phyloP scores from a whole-genome alignment of 2,113 vertebrate species.

The Prochilodus magdalenae region DNA sequence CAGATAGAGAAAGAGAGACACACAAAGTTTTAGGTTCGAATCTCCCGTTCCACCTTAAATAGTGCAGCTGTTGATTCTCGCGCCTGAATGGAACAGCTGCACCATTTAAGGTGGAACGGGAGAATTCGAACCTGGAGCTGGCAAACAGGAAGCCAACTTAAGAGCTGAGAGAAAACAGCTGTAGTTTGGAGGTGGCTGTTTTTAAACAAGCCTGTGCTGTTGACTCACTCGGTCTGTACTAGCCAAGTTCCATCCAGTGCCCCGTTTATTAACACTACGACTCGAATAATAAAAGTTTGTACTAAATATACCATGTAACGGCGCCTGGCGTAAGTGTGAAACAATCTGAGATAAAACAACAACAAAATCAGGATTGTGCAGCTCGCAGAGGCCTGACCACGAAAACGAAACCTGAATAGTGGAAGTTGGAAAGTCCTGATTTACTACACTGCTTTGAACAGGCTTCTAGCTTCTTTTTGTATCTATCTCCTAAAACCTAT shows the following conservation, averaged over 20 bases:
- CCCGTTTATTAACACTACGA: background rate
- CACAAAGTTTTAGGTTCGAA: too few species aligned
- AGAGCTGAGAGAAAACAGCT: too few species aligned
- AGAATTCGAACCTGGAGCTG: too few species aligned
- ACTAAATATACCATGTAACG: background rate
- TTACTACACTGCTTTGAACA: background rate
- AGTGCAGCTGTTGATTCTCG: too few species aligned
- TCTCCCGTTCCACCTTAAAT: too few species aligned
- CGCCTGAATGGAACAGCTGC: too few species aligned
- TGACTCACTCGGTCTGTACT: background rate
- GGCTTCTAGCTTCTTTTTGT: too few species aligned
- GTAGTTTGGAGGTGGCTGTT: background rate
- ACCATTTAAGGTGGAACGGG: too few species aligned
- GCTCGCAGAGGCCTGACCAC: background rate
- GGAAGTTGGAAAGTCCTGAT: conserved; percentile 28
- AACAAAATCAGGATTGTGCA: background rate
- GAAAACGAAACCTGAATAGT: conserved; percentile 17
- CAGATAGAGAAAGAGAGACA: too few species aligned
- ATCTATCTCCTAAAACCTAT: too few species aligned
- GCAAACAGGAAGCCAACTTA: too few species aligned
- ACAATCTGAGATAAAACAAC: background rate
- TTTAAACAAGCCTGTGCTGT: background rate
- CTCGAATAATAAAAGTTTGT: background rate
- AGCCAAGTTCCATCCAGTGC: background rate
- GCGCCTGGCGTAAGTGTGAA: background rate